A percentile compares a stretch with the other conserved stretches of the same genome.
These are phyloP conservation scores for Marisa cornuarietis DNA, from an alignment of 1,140 invertebrate species.

Conservation along the genomic window DNA sequence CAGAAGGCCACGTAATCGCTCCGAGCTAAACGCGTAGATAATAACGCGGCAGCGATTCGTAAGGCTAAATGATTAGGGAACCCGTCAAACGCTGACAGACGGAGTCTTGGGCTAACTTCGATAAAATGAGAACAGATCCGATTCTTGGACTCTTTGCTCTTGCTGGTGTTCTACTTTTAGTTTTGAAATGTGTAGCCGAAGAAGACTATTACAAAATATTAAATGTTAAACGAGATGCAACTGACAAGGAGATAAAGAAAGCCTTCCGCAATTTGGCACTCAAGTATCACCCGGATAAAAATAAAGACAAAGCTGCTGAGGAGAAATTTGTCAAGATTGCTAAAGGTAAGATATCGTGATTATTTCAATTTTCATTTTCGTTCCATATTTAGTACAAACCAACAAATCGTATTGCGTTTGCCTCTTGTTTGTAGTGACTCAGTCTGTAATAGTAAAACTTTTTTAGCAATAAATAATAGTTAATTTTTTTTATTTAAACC, in stretches of 20 bases:
- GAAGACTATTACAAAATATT: constrained; percentile 94
- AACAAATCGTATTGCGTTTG: no score
- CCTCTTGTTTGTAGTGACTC: no score
- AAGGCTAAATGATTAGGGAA: no score
- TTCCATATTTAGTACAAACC: no score
- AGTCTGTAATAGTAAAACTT: no score
- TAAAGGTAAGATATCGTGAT: constrained; percentile 53
- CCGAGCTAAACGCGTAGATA: no score
- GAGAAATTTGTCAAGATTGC: constrained; percentile 64
- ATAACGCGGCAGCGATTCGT: no score
- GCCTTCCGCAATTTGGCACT: constrained; percentile 85
- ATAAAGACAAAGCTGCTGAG: constrained; percentile 73
- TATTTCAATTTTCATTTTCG: neutral
- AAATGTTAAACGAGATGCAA: constrained; percentile 87
- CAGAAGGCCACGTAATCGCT: no score
- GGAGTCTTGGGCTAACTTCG: constrained; percentile 11
- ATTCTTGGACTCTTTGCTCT: constrained; percentile 41
- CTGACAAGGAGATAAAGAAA: constrained; percentile 94
- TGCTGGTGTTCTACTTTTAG: constrained; percentile 34
- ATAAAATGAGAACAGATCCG: constrained; percentile 45
- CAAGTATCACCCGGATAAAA: constrained; percentile 99
- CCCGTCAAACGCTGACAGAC: no score
- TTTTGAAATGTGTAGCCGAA: constrained; percentile 27
- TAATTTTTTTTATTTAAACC: no score
- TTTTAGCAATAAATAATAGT: no score